Percentiles rank a stretch among this genome's conserved stretches.
phyloP scores from a whole-genome alignment of 2,797 vertebrate genomes.

The Eospalax fontanierii region DNA sequence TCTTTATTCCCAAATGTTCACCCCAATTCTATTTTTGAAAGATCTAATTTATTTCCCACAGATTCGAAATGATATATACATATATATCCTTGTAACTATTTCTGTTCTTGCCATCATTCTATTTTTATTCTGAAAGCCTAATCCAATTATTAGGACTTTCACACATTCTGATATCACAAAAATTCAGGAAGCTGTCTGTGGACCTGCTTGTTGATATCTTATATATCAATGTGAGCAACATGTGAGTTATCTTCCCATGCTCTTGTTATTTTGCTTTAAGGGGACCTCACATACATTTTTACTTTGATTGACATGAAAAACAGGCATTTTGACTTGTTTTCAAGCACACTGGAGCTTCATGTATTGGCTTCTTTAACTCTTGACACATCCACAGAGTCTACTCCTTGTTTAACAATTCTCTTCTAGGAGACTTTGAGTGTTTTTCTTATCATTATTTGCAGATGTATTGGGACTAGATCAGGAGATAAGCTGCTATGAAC shows the following conservation, averaged over 20 bases:
- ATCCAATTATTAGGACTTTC: slow-evolving; percentile 55
- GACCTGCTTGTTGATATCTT: not conserved
- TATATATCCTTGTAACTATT: slow-evolving; percentile 49
- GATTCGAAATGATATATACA: slow-evolving; percentile 59
- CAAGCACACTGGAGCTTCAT: not conserved
- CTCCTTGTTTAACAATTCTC: not conserved
- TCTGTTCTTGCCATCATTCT: slow-evolving; percentile 28
- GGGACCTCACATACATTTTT: not conserved
- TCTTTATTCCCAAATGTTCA: slow-evolving; percentile 48
- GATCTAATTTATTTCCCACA: slow-evolving; percentile 20
- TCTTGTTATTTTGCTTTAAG: too few species aligned
- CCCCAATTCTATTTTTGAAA: slow-evolving; percentile 36
- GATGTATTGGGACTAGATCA: not conserved
- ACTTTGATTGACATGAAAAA: not conserved
- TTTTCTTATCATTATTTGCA: not conserved
- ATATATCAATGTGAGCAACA: not conserved
- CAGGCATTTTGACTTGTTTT: not conserved
- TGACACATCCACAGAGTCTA: not conserved
- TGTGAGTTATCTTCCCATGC: not conserved
- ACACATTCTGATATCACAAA: slow-evolving; percentile 43
- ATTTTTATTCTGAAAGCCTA: slow-evolving; percentile 60
- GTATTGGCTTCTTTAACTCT: not conserved
- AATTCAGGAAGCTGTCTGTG: not conserved
- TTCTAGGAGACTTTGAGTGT: not conserved
- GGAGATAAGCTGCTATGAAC: not conserved